Percentiles rank a stretch among this genome's conserved stretches.
These are phyloP conservation scores for Forficula auricularia DNA, from an alignment of 1,140 invertebrate genomes.

Conservation along the genomic window DNA sequence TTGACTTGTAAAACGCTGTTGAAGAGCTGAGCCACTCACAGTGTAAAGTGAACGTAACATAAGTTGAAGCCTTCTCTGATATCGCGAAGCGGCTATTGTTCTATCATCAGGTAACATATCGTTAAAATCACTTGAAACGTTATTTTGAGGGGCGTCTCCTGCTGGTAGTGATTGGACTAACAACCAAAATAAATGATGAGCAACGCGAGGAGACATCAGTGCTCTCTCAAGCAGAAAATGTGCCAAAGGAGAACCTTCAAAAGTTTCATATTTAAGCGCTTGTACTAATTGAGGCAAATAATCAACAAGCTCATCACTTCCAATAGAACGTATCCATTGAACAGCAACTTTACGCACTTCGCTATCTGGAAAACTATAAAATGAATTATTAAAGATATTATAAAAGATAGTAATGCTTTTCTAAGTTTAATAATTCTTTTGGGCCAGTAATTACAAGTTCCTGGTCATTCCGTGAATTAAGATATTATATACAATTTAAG, in stretches of 20 bases:
- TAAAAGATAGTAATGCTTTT: background rate
- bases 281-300: constrained; percentile 87
- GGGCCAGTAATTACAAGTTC: too few relatives aligned
- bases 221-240: constrained; percentile 68
- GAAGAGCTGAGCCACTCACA: constrained; percentile 65
- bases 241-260: constrained; percentile 70
- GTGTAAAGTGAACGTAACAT: constrained; percentile 72
- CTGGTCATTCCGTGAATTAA: too few relatives aligned
- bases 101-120: constrained; percentile 22
- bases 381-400: constrained; percentile 7
- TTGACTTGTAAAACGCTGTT: constrained; percentile 66
- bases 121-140: constrained; percentile 12
- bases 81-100: constrained; percentile 42
- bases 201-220: constrained; percentile 69
- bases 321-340: constrained; percentile 55
- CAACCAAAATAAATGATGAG: constrained; percentile 90
- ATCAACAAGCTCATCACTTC: constrained; percentile 74
- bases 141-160: background rate
- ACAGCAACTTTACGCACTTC: constrained; percentile 72
- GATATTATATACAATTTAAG: too few relatives aligned
- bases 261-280: constrained; percentile 84
- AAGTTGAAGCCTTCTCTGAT: constrained; percentile 62
- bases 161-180: constrained; percentile 55
- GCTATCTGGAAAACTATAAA: constrained; percentile 71
- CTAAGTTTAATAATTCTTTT: too few relatives aligned